Base-by-base conservation (phyloP, 2,797 vertebrate genomes). In the Hyperoplus immaculatus region DNA sequence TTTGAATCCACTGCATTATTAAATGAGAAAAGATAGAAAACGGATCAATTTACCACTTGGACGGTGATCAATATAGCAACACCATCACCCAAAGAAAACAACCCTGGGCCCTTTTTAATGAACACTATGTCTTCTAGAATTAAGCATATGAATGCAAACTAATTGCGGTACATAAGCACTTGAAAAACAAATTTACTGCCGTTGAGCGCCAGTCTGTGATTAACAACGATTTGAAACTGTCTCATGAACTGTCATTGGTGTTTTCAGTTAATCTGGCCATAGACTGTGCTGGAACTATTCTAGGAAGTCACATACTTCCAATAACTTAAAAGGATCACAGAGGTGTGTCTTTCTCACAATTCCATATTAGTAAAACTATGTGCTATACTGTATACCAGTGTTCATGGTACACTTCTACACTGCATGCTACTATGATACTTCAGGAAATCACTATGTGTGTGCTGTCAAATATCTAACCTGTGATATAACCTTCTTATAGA, bases 1-100 rank as follows among this genome's bases (percentile, higher is more conserved):
- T 81, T 85, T 83, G 71, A 87, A 80, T 82, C 83, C 57, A 70
- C 81, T 89, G 76, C 85, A 90, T 92, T 87, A 91, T 89, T 93
- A 74, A 91, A 87, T 88, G 83, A 87, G 72, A 88, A 64, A 65
- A 83, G 84, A 88, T 74, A 66, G 72, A 77, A 72, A 86, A 78
- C 65, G 66, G 82, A 90, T 92, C 87, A 87, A 85, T 92, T 92
- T 85, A 73, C 77, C 78, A 79, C 72, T 85, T 80, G 81, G 81
- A 71, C 66, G 43, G 65, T 84, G 87, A 90, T 90, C 87, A 90
- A 85, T 86, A 78, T 74, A 59, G 83, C 79, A 86, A 69, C 76
- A 62, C 41, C 6, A 68, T 74, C 59, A 61, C 29, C 29, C 57
- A 76, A 64, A 15, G 69, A 75, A 70, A 86, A 89, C 78, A 89